Percentiles rank a stretch among this genome's conserved stretches.
Conservation (phyloP, 92 coral and sea anemone genomes). For the Muricea muricata region DNA sequence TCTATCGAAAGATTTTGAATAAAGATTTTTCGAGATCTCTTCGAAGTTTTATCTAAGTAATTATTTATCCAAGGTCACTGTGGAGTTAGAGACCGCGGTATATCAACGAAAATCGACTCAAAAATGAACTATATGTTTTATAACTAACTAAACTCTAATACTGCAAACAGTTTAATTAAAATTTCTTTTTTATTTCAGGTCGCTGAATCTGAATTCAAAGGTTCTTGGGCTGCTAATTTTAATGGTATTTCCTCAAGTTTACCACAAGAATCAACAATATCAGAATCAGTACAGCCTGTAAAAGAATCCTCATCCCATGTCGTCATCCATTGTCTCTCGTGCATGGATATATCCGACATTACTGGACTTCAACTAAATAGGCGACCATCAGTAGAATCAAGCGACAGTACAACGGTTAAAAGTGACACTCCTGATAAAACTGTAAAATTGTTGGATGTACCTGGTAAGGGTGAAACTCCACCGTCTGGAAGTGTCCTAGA, state of each 20-base stretch:
- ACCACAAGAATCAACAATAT: constrained; percentile 27
- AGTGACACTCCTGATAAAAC: not conserved
- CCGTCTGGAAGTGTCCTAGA: constrained; percentile 30
- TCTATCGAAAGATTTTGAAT: too few relatives aligned
- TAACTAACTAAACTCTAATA: too few relatives aligned
- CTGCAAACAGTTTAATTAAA: not conserved
- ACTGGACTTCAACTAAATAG: constrained; percentile 27
- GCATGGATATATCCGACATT: constrained; percentile 71
- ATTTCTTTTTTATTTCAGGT: constrained; percentile 59
- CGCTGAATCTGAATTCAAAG: constrained; percentile 77
- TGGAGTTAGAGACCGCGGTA: too few relatives aligned
- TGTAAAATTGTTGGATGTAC: not conserved
- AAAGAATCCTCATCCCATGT: constrained; percentile 72
- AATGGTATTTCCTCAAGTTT: constrained; percentile 71
- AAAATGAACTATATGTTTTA: too few relatives aligned
- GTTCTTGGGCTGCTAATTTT: constrained; percentile 97
- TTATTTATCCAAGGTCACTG: too few relatives aligned
- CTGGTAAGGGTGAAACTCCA: constrained; percentile 22
- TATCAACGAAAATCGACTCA: too few relatives aligned
- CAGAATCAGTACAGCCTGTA: constrained; percentile 30
- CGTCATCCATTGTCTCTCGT: constrained; percentile 80
- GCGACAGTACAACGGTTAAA: not conserved
- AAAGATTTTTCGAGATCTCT: too few relatives aligned
- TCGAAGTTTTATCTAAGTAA: too few relatives aligned
- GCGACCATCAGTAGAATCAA: constrained; percentile 38